Conservation (phyloP, 92 coral and sea anemone genomes). For the Siderastrea siderea region DNA sequence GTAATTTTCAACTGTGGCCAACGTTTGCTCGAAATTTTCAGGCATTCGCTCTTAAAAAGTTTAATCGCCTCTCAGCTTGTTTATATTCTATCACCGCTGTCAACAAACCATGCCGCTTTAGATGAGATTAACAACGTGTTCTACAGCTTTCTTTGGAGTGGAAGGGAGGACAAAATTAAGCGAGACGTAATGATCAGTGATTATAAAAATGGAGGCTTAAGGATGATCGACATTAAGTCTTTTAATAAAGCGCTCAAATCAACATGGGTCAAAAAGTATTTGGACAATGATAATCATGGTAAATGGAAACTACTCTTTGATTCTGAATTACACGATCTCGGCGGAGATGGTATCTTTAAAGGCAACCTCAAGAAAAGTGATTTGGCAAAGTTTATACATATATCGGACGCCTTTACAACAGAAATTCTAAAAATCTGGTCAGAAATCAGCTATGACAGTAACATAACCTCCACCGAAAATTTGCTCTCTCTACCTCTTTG, state of each 20-base stretch:
- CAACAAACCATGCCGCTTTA: neutral
- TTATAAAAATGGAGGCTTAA: conserved; percentile 34
- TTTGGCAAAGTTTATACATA: neutral
- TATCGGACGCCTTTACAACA: conserved; percentile 1
- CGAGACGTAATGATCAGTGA: conserved; percentile 1
- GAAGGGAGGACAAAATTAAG: conserved; percentile 52
- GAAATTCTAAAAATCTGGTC: neutral
- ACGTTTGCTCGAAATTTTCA: too few species aligned
- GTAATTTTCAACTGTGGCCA: too few species aligned
- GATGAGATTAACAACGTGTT: conserved; percentile 29
- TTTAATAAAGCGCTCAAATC: conserved; percentile 49
- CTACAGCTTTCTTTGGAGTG: conserved; percentile 32
- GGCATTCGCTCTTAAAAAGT: too few species aligned
- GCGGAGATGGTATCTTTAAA: neutral
- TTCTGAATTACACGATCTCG: conserved; percentile 14
- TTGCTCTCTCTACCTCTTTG: neutral
- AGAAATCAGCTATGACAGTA: neutral
- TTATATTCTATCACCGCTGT: conserved; percentile 18
- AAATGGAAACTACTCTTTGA: conserved; percentile 42
- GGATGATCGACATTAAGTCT: conserved; percentile 33
- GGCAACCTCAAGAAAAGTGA: neutral
- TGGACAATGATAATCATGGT: conserved; percentile 43
- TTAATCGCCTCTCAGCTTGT: conserved; percentile 8
- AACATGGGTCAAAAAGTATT: conserved; percentile 50
- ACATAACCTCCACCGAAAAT: neutral